Base-by-base conservation (phyloP, 2,888 invertebrate genomes). In the Melanargia galathea region DNA sequence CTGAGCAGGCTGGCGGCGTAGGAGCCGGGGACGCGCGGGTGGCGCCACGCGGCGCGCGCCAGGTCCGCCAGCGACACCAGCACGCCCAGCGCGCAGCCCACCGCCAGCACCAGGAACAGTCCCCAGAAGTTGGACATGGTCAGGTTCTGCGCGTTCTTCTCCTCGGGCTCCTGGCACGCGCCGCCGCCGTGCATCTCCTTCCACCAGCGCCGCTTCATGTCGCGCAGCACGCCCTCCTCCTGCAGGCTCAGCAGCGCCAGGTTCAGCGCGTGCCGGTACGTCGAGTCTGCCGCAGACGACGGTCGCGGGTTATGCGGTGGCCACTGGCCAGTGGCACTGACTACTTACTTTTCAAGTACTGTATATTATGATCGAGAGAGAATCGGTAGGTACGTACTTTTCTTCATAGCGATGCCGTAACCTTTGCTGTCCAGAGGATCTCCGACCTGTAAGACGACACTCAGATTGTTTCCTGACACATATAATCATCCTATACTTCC, bases 131-230 rank as follows among this genome's bases (percentile, higher is more conserved):
- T 97, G 67, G 93, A 92, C 75, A 98, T 91, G 60, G 92, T 93
- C 62, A 72, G 92, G 86, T 76, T 86, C 78, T 71, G 73, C 72
- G 80, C 87, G 70, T 77, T 81, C 70, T 71, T 78, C 45, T 82
- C 83, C 24, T 86, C 87, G 30, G 69, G 73, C 51, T 74, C 79
- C 89, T 92, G 89, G 80, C 95, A 95, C 45, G 94, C 93, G 61
- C 95, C 95, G 40, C 95, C 95, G 16, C 95, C 96, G 69, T 95
- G 92, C 83, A 94, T 95, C 84, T 96, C 95, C 78, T 95, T 95
- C 98, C 98, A 98, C 98, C 98, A 98, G 78, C 95, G 95, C 63
- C 94, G 94, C 86, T 97, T 97, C 87, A 98, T 92, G 72, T 93
- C 92, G 20, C 94, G 94, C 65, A 98, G 92, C 67, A 93, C 92